phyloP scores from a whole-genome alignment of 2,113 vertebrate genomes.

The Emydocephalus ijimae region DNA sequence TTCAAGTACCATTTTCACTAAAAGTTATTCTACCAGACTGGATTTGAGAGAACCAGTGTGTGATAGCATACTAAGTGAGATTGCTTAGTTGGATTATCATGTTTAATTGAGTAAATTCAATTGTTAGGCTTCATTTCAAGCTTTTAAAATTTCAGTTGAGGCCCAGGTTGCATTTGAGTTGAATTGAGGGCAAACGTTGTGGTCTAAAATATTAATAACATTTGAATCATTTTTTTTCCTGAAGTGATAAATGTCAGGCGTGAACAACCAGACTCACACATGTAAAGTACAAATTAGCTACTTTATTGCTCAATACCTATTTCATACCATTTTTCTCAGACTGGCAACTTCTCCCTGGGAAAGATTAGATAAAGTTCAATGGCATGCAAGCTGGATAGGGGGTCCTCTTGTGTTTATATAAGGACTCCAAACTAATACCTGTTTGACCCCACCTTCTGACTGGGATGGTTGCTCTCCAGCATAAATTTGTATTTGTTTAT shows the following conservation, averaged over 20 bases:
- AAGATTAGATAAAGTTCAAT: too few relatives aligned
- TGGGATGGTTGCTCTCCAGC: too few relatives aligned
- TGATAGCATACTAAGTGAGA: too few relatives aligned
- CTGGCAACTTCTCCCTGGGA: too few relatives aligned
- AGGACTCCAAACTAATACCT: too few relatives aligned
- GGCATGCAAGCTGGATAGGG: too few relatives aligned
- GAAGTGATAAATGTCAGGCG: background rate
- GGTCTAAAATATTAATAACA: background rate
- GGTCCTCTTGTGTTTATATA: too few relatives aligned
- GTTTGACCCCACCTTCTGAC: too few relatives aligned
- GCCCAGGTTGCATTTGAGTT: background rate
- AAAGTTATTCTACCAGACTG: background rate
- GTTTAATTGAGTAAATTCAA: background rate
- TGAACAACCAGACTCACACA: too few relatives aligned
- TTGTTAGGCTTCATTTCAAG: background rate
- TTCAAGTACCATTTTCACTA: background rate
- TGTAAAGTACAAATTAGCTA: too few relatives aligned
- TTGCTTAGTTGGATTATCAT: background rate
- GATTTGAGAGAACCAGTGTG: background rate
- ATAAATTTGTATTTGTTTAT: background rate
- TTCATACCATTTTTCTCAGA: too few relatives aligned
- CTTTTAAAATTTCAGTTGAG: background rate
- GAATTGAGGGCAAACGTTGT: background rate
- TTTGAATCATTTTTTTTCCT: background rate
- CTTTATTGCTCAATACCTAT: too few relatives aligned